These are phyloP conservation scores for Biston betularia DNA, from an alignment of 2,888 invertebrate species.

Conservation along the genomic window DNA sequence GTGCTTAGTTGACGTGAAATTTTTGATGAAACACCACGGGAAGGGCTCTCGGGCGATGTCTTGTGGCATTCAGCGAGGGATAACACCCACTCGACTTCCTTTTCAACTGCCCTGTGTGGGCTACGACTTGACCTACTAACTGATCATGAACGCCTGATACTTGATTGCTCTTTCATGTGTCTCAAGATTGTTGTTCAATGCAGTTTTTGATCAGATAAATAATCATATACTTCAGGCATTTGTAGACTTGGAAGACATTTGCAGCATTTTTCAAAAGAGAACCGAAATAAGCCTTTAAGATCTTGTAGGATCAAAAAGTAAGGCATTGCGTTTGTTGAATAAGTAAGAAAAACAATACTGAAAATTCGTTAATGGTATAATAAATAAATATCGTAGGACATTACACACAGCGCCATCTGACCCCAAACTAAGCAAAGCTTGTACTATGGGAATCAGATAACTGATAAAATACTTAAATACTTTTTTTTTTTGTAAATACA, in stretches of 20 bases:
- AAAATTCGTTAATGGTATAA: too few species aligned
- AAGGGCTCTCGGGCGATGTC: slow-evolving; percentile 27
- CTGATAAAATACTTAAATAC: too few species aligned
- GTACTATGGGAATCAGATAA: too few species aligned
- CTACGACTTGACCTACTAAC: slow-evolving; percentile 53
- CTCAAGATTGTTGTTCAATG: slow-evolving; percentile 4
- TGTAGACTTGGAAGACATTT: neutral
- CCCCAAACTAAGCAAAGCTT: too few species aligned
- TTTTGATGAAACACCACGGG: slow-evolving; percentile 26
- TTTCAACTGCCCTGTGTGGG: slow-evolving; percentile 40
- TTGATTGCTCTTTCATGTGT: slow-evolving; percentile 27
- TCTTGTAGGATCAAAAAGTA: neutral
- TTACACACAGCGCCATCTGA: too few species aligned
- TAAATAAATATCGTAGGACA: too few species aligned
- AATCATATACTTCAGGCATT: slow-evolving; percentile 8
- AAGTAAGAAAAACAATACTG: too few species aligned
- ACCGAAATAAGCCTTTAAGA: neutral
- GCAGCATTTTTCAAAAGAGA: neutral
- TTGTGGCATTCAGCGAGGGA: slow-evolving; percentile 24
- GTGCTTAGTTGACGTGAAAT: slow-evolving; percentile 24
- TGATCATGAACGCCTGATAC: slow-evolving; percentile 44
- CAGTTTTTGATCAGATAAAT: slow-evolving; percentile 7
- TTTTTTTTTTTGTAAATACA: too few species aligned
- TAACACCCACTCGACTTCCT: slow-evolving; percentile 18
- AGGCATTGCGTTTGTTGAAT: neutral